Base-by-base conservation (phyloP, 1,140 invertebrate genomes). In the Euwallacea fornicatus region DNA sequence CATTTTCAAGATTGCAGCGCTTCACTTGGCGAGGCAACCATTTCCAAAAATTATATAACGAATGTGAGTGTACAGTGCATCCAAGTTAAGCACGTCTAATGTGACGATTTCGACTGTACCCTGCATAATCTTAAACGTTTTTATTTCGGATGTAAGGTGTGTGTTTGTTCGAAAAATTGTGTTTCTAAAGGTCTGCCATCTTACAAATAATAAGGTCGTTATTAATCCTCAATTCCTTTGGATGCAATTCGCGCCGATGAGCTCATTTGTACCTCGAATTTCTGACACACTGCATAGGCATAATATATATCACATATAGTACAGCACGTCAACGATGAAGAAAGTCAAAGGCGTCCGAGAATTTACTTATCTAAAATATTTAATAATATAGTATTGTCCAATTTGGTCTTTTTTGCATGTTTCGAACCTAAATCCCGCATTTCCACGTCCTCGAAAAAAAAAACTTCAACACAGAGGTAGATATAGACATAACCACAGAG, bases 301-400 rank as follows among this genome's bases (percentile, higher is more conserved):
- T 41, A 78, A 70, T 47, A 79, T 77, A 78, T 81, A 81, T 81
- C 80, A 81, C 80, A 81, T 79, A 78, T 69, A 81, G 79, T 81
- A 80, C 80, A 81, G 73, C 77, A 79, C 76, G 77, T 76, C 76
- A 78, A 72, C 68, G 46, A 68, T 33, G 21, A 33, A 33, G 21
- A 33, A 50, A 44, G 55, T 69, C 44, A 50, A 68, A 74, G 67
- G 76, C 66, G 73, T 71, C 72, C 71, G 53, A 79, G 41, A 43
- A 9, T 10, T 68, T 43, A 16, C 55, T 58, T 50, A 50, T 50
- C 9, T 50, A 50, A 50, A 50, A n/a, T 58, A 16, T 58, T 58
- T 58, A 58, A 15, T 56, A 13, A 56, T 7, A 46, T 44, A 71
- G 69, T 81, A 81, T 81, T 81, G 79, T 81, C 79, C 79, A 74